Evolutionary conservation across 1,140 invertebrate genomes (phyloP).

Genomic region (Zophobas morio): DNA sequence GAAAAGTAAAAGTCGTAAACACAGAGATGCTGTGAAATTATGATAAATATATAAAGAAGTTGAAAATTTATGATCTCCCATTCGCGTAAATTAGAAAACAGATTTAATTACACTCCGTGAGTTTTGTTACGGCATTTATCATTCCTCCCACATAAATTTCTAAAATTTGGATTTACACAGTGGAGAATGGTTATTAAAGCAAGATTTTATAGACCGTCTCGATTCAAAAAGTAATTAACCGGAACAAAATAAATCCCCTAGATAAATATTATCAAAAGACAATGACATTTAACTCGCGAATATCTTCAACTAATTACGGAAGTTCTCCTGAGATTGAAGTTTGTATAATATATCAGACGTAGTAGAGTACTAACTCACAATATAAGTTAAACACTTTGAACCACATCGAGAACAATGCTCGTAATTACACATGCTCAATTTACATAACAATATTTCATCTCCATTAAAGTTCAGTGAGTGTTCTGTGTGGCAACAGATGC

Average conservation of each 20-base stretch:
- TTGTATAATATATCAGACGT: neutral
- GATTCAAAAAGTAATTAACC: neutral
- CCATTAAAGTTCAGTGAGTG: constrained; percentile 27
- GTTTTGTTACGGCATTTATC: constrained; percentile 19
- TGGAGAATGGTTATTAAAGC: neutral
- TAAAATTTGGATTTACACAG: neutral
- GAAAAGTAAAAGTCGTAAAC: constrained; percentile 14
- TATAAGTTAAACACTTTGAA: neutral
- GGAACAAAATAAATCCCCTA: too few relatives aligned
- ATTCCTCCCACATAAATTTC: neutral
- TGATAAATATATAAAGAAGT: constrained; percentile 25
- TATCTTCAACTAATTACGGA: neutral
- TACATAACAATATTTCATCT: constrained; percentile 34
- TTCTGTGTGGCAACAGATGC: constrained; percentile 13
- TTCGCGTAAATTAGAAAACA: constrained; percentile 31
- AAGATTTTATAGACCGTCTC: neutral
- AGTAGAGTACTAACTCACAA: neutral
- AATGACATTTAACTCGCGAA: too few relatives aligned
- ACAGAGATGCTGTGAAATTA: constrained; percentile 8
- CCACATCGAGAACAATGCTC: neutral
- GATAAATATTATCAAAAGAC: too few relatives aligned
- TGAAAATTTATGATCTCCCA: constrained; percentile 25
- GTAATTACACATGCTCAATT: constrained; percentile 29
- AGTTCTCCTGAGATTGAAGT: neutral
- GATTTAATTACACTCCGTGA: constrained; percentile 29